Evolutionary conservation across 2,113 vertebrate genomes (phyloP), one percentile per base, ranked within the genome.

Genomic region (Scomber japonicus): DNA sequence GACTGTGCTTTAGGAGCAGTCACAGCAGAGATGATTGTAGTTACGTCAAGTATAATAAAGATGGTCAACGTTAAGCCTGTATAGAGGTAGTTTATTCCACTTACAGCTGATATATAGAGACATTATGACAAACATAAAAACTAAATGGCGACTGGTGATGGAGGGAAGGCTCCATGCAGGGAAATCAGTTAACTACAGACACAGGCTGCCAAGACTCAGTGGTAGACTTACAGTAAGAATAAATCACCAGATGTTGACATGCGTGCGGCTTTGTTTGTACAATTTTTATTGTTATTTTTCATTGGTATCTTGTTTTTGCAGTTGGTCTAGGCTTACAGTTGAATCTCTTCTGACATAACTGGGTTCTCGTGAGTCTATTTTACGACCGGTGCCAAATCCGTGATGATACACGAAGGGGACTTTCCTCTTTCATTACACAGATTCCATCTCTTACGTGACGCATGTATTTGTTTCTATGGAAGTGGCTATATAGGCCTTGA

Each of bases 391-490:
- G 54, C 15, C 24, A 72, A 78, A 68, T 63, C 88, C 35, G 54
- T 63, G 40, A 76, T 51, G 76, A 78, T 78, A 66, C 72, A 55
- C 57, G 3, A 44, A 78, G 64, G 85, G 83, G 87, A 61, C 62
- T 83, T 80, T 86, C 66, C 76, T 82, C 49, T 80, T 91, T 89
- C 83, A 78, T 83, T 81, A 49, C 76, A 56, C 63, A 44, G 66
- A 81, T 55, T 24, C 75, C 54, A 82, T 65, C 49, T 70, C 69
- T 78, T 49, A 14, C 7, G 30, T 61, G 66, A 71, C 51, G 44
- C 53, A 49, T 75, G 76, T 82, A 65, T 84, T 84, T 82, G 71
- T 78, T 76, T 71, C 64, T 82, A 59, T 68, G 77, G 82, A 79
- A 87, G 89, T 73, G 57, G 35, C 78, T 75, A 61, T 72, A 31